Base-by-base conservation (phyloP, 2,113 vertebrate genomes). In the Tor tambroides region DNA sequence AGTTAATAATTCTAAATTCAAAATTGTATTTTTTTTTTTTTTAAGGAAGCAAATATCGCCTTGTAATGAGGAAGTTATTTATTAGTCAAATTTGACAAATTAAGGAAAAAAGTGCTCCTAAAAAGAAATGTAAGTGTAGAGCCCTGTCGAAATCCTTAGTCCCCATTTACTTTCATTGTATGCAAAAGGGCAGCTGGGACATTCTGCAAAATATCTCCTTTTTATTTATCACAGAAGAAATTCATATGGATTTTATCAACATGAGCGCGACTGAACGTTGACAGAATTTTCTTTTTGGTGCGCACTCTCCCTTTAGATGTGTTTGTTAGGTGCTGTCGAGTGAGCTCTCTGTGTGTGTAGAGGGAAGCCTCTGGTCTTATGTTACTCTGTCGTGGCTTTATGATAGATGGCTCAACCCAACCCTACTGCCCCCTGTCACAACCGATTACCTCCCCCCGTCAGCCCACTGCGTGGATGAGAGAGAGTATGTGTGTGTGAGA, bases 371-470 rank as follows among this genome's bases (percentile, higher is more conserved):
- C 92, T 87, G 88, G 93, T 94, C 93, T 95, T 92, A 91, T 92
- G 93, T 95, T 95, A 91, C 94, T 89, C 87, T 91, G 92, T 92
- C 87, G 87, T 92, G 92, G 92, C 93, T 92, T 85, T 90, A 94
- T 94, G 94, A 95, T 95, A 94, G 93, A 95, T 95, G 94, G 93
- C 91, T 93, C 88, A 72, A 92, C 43, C 87, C 90, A 90, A 94
- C 93, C 93, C 90, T 89, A 76, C 90, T 91, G 92, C 91, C 91
- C 89, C 87, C 89, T 93, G 94, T 94, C 94, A 93, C 90, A 91
- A 92, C 90, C 91, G 87, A 92, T 95, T 94, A 94, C 94, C 89
- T 87, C 92, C 90, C 54, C 74, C 82, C 49, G 71, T 76, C 82
- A 85, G 82, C 87, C 74, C 38, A 56, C 85, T 19, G 51, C 30